Conservation (phyloP, 2,113 vertebrate genomes). For the Oenanthe oenanthe region DNA sequence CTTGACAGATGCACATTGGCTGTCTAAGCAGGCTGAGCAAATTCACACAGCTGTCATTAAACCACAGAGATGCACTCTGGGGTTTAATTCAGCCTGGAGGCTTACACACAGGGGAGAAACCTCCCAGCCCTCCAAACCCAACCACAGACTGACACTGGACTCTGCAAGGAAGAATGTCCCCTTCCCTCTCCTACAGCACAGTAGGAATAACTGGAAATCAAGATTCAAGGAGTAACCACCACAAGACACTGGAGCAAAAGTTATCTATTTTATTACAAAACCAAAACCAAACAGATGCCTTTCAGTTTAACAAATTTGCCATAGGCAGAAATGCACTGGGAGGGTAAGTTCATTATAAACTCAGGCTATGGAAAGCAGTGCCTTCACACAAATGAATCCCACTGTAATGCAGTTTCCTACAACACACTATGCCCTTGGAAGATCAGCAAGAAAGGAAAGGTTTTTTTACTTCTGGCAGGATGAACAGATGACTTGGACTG, state of each 20-base stretch:
- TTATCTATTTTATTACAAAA: slow-evolving; percentile 71
- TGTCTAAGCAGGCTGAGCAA: not conserved
- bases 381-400: not conserved
- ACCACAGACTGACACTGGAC: not conserved
- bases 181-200: not conserved
- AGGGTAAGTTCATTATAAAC: not conserved
- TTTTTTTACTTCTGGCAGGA: not conserved
- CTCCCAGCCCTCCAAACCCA: not conserved
- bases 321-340: not conserved
- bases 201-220: not conserved
- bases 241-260: not conserved
- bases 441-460: not conserved
- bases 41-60: not conserved
- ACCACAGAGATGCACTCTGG: not conserved
- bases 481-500: not conserved
- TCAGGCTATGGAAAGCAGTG: not conserved
- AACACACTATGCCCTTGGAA: not conserved
- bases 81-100: not conserved
- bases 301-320: slow-evolving; percentile 16
- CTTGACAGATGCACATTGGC: not conserved
- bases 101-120: not conserved
- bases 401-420: not conserved
- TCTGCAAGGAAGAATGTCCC: not conserved
- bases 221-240: not conserved
- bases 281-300: slow-evolving; percentile 25